Conservation (phyloP, 2,888 invertebrate genomes). For the Drosophila peninsularis region DNA sequence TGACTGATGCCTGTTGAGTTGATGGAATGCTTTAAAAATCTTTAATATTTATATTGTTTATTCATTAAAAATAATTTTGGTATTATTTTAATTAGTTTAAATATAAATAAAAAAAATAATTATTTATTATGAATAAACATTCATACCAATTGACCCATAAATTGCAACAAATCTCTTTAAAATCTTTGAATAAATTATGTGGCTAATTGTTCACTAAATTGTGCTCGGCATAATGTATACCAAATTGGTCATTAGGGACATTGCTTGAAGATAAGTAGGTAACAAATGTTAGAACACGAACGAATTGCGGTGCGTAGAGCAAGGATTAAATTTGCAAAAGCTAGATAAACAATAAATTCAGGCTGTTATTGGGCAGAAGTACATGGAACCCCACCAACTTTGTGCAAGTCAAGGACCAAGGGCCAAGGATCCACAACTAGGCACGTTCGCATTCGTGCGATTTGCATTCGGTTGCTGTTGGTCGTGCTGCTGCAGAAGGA, state of each 20-base stretch:
- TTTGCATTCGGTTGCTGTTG: conserved; percentile 55
- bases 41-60: no score
- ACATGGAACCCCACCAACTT: conserved; percentile 11
- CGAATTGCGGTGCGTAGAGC: conserved; percentile 7
- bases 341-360: conserved; percentile 64
- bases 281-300: conserved; percentile 5
- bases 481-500: conserved; percentile 17
- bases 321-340: conserved; percentile 66
- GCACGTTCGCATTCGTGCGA: conserved; percentile 59
- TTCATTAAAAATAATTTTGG: no score
- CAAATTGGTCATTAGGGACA: conserved; percentile 10
- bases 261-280: conserved; percentile 39
- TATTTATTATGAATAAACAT: neutral
- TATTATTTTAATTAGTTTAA: no score
- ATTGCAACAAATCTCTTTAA: no score
- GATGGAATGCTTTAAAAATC: no score
- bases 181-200: neutral
- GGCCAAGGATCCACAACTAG: conserved; percentile 36
- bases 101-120: no score
- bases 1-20: no score
- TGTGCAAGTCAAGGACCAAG: neutral
- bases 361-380: conserved; percentile 24
- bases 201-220: conserved; percentile 1
- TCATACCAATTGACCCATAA: neutral
- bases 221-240: conserved; percentile 19